These are phyloP conservation scores for Sicus ferrugineus DNA, from an alignment of 2,888 invertebrate genomes.

Conservation along the genomic window DNA sequence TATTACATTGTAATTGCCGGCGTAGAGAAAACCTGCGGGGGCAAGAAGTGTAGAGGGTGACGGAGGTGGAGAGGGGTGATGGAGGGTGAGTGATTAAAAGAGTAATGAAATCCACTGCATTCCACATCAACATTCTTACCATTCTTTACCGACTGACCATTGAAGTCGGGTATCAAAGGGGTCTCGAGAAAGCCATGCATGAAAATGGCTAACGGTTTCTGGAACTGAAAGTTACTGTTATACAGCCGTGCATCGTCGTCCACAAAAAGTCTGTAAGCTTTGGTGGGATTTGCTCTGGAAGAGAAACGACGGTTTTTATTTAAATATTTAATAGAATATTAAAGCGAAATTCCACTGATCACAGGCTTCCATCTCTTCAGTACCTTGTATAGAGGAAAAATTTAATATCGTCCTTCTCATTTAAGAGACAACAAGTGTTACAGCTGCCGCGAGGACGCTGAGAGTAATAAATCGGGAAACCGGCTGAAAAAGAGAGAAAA, in stretches of 20 bases:
- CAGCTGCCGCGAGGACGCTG: slow-evolving; percentile 76
- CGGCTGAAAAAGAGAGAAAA: slow-evolving; percentile 65
- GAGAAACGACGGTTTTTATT: background rate
- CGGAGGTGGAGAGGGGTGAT: background rate
- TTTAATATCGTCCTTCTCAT: slow-evolving; percentile 71
- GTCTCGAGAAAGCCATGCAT: slow-evolving; percentile 82
- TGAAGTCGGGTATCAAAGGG: slow-evolving; percentile 71
- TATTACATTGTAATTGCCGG: slow-evolving; percentile 76
- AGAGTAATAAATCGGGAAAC: slow-evolving; percentile 72
- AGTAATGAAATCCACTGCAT: no score
- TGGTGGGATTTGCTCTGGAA: slow-evolving; percentile 68
- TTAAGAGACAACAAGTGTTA: slow-evolving; percentile 73
- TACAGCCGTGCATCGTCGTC: slow-evolving; percentile 66
- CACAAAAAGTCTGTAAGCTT: slow-evolving; percentile 66
- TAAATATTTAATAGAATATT: background rate
- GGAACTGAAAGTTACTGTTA: slow-evolving; percentile 67
- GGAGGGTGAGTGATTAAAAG: no score
- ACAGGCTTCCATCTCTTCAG: slow-evolving; percentile 27
- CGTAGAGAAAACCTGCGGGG: slow-evolving; percentile 72
- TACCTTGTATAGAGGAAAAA: slow-evolving; percentile 76
- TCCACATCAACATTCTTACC: slow-evolving; percentile 64
- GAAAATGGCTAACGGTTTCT: slow-evolving; percentile 70
- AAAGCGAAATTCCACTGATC: background rate
- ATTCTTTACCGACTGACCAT: slow-evolving; percentile 69
- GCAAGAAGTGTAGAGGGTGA: background rate